Conservation (phyloP, 2,113 vertebrate genomes). For the Pachyramphus minor region DNA sequence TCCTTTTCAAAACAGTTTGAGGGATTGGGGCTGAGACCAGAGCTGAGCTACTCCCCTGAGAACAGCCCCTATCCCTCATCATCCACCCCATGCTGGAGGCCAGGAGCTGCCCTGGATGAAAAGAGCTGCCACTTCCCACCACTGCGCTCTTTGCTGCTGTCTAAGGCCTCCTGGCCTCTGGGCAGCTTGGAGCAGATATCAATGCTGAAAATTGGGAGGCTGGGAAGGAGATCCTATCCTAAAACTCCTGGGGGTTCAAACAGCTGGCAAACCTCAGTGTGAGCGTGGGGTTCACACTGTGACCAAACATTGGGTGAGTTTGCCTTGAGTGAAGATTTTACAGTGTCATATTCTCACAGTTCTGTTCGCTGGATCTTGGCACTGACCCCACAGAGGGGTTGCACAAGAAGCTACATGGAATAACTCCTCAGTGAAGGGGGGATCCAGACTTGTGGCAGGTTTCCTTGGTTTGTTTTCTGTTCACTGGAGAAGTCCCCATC, state of each 20-base stretch:
- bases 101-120: not conserved
- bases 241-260: not conserved
- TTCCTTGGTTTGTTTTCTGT: not conserved
- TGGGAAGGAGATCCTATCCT: not conserved
- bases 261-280: not conserved
- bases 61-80: not conserved
- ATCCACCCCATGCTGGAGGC: not conserved
- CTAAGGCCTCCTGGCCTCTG: not conserved
- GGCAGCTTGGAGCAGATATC: not conserved
- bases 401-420: not conserved
- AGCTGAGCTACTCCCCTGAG: not conserved
- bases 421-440: accelerated
- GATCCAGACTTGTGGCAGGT: not conserved
- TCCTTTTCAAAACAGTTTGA: not conserved
- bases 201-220: not conserved
- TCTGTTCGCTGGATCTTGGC: not conserved
- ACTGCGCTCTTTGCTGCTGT: not conserved
- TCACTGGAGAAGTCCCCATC: not conserved
- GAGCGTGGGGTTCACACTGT: not conserved
- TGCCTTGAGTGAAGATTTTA: not conserved
- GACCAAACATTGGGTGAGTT: not conserved
- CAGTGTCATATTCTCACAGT: not conserved
- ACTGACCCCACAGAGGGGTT: not conserved
- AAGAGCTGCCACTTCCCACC: not conserved
- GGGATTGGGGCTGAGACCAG: not conserved